Base-by-base conservation (phyloP, 2,113 vertebrate genomes). In the Emydocephalus ijimae region DNA sequence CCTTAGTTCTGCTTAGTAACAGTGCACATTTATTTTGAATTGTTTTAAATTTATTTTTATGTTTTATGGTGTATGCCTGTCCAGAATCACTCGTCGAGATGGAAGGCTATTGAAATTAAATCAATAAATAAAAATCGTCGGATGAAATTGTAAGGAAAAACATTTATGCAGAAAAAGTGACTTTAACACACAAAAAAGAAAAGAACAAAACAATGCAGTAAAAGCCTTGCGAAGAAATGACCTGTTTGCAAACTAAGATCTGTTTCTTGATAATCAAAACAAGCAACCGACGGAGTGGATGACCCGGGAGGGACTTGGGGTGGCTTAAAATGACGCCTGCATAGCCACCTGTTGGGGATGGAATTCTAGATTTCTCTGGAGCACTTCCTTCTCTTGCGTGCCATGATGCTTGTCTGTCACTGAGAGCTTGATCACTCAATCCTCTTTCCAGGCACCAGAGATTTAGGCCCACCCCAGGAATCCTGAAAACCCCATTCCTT, bases 381-480 rank as follows among this genome's bases (percentile, higher is more conserved):
- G 34, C 34, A 81, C 18, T 39, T 39, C 34, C 74, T 39, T 21
- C 74, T 81, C 74, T 81, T 81, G 74, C 2, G 5, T 81, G 69
- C 64, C 64, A 69, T 34, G 12, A 52, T 29, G 14, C 50, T 88
- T 20, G 6, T 55, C 52, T 88, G 87, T 56, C 52, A 88, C 20
- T 39, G 15, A 55, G 3, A 0, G 29, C 29, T 88, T 88, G 29
- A 10, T 34, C n/a, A 29, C 8, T 8, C 0, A 55, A 29, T 20
- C 26, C 29, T 88, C 20, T 15, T 88, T 88, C 1, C 87, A 34
- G 18, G n/a, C 23, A 11, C 34, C 52, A 59, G 89, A 90, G 94
- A 95, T 23, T 21, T 89, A 86, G 95, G 48, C 29, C 89, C 88
- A 69, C 90, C 61, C 92, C 91, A 52, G 87, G 92, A 59, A 23